Evolutionary conservation across 2,113 vertebrate genomes (phyloP).

Genomic region (Platichthys flesus): DNA sequence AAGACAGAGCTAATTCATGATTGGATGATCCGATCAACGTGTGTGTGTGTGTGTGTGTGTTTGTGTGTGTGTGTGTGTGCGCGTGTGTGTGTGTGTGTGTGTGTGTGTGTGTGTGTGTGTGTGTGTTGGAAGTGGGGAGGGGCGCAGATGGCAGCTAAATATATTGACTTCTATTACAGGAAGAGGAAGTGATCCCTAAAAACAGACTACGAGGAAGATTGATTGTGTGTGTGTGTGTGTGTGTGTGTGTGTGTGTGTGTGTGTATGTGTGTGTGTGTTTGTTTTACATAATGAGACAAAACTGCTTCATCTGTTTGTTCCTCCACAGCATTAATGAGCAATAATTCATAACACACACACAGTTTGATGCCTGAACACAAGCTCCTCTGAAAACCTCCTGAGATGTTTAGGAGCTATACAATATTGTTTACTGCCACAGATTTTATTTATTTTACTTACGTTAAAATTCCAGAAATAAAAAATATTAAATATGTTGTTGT

Average conservation of each 20-base stretch:
- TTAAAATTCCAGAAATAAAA: too few relatives aligned
- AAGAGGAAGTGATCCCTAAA: slow-evolving; percentile 70
- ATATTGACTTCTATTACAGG: slow-evolving; percentile 59
- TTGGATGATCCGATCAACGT: background rate
- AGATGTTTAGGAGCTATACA: background rate
- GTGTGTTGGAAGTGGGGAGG: background rate
- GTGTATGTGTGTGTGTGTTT: slow-evolving; percentile 26
- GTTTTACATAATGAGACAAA: slow-evolving; percentile 62
- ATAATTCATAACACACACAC: background rate
- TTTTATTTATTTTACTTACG: too few relatives aligned
- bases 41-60: slow-evolving; percentile 3
- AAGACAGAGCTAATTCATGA: background rate
- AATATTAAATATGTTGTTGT: too few relatives aligned
- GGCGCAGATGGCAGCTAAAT: slow-evolving; percentile 62
- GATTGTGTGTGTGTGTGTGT: slow-evolving; percentile 26
- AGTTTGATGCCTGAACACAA: background rate
- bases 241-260: slow-evolving; percentile 35
- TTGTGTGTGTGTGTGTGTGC: too few relatives aligned
- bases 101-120: too few relatives aligned
- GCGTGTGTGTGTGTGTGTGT: too few relatives aligned
- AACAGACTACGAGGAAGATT: slow-evolving; percentile 12
- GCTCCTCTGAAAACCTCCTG: background rate
- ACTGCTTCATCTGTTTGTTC: slow-evolving; percentile 69
- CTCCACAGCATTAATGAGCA: slow-evolving; percentile 46
- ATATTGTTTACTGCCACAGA: too few relatives aligned